phyloP scores from a whole-genome alignment of 1,140 invertebrate species.

The Pectinophora gossypiella region DNA sequence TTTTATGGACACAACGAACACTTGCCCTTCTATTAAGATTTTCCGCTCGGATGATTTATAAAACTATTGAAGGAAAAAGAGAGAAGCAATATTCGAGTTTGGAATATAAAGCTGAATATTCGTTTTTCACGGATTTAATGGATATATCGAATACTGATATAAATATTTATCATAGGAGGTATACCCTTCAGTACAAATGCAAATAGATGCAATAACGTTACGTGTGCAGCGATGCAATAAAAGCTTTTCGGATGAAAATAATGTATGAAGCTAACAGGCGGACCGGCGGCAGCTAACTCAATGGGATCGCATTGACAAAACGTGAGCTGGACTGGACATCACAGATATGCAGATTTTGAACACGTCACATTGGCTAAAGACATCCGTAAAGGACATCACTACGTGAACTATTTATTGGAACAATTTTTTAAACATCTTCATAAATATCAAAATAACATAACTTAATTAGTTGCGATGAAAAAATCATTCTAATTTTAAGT shows the following conservation, averaged over 20 bases:
- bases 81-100: background rate
- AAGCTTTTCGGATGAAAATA: background rate
- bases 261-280: background rate
- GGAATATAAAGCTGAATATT: too few species aligned
- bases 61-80: constrained; percentile 25
- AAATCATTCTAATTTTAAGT: too few species aligned
- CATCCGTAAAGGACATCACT: too few species aligned
- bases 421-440: too few species aligned
- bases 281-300: constrained; percentile 16
- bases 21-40: constrained; percentile 50
- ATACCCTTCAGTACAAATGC: too few species aligned
- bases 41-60: constrained; percentile 39
- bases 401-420: too few species aligned
- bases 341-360: constrained; percentile 17
- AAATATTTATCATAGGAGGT: too few species aligned
- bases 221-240: background rate
- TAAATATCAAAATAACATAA: too few species aligned
- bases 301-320: constrained; percentile 18
- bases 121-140: too few species aligned
- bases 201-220: background rate
- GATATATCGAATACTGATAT: too few species aligned
- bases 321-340: constrained; percentile 9
- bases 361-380: too few species aligned
- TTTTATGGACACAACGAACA: constrained; percentile 61
- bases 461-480: too few species aligned